Conservation (phyloP, 2,888 invertebrate species). For the Acanthopleura granulata region DNA sequence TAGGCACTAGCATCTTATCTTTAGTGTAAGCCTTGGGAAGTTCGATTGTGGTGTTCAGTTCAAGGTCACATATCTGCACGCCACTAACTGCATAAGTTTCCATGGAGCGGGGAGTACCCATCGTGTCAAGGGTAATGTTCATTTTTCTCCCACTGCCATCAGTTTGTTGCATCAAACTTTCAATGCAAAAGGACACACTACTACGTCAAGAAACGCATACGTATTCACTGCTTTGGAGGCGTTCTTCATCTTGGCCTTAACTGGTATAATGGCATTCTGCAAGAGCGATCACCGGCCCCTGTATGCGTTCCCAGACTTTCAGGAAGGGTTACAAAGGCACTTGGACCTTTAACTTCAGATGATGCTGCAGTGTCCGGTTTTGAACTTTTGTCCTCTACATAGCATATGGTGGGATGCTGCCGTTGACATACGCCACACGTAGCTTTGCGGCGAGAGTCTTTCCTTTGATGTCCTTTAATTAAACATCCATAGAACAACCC, state of each 20-base stretch:
- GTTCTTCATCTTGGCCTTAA: constrained; percentile 13
- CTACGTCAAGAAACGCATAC: constrained; percentile 24
- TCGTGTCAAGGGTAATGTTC: constrained; percentile 20
- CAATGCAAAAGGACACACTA: constrained; percentile 20
- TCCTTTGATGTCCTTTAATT: no score
- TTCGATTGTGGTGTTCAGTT: constrained; percentile 21
- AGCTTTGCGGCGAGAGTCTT: no score
- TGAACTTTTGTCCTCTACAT: no score
- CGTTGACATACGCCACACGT: no score
- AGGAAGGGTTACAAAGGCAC: not conserved
- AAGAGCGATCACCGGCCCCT: constrained; percentile 10
- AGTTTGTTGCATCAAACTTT: constrained; percentile 1
- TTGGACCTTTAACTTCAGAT: no score
- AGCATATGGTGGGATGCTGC: no score
- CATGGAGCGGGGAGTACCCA: constrained; percentile 17
- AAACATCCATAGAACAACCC: no score
- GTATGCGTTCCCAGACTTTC: no score
- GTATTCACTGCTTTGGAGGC: not conserved
- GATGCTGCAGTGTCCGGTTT: no score
- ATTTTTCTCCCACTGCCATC: constrained; percentile 16
- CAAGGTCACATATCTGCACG: no score
- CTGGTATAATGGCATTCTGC: constrained; percentile 26
- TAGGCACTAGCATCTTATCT: constrained; percentile 26
- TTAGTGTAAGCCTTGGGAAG: constrained; percentile 27
- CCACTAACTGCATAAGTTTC: constrained; percentile 16